These are phyloP conservation scores for Mirza zaza DNA, from an alignment of 2,113 vertebrate genomes.

Conservation along the genomic window DNA sequence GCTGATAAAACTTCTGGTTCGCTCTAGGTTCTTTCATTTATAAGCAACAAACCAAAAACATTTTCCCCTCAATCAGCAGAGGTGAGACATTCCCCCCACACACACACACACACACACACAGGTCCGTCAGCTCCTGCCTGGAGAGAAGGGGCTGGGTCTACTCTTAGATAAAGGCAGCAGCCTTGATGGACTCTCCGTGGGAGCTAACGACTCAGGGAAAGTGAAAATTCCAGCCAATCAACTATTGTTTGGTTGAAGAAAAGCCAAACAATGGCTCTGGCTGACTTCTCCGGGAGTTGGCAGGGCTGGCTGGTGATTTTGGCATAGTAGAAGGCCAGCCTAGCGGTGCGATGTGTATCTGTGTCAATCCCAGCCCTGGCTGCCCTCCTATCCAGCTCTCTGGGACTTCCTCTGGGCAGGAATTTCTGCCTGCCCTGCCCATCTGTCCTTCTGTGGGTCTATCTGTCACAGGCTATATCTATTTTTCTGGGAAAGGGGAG, in stretches of 20 bases:
- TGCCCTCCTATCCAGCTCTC: background rate
- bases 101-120: background rate
- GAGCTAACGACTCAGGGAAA: background rate
- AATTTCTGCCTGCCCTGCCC: background rate
- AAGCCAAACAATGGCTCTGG: slow-evolving; percentile 5
- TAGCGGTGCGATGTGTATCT: background rate
- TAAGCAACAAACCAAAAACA: background rate
- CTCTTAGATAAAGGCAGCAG: background rate
- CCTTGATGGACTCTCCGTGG: background rate
- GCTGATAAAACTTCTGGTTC: background rate
- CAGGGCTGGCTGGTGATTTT: background rate
- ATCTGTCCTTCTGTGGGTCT: background rate
- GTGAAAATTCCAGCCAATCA: slow-evolving; percentile 21
- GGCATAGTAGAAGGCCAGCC: background rate
- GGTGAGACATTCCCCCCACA: background rate
- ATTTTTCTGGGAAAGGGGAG: background rate
- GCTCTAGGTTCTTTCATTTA: background rate
- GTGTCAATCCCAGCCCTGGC: background rate
- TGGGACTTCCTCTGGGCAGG: too few relatives aligned
- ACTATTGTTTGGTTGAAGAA: background rate
- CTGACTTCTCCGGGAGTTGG: background rate
- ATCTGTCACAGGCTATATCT: background rate
- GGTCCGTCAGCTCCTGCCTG: too few relatives aligned
- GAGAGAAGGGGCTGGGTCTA: background rate
- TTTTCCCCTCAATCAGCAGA: background rate